Evolutionary conservation across 2,113 vertebrate genomes (phyloP).

Genomic region (Electrona antarctica): DNA sequence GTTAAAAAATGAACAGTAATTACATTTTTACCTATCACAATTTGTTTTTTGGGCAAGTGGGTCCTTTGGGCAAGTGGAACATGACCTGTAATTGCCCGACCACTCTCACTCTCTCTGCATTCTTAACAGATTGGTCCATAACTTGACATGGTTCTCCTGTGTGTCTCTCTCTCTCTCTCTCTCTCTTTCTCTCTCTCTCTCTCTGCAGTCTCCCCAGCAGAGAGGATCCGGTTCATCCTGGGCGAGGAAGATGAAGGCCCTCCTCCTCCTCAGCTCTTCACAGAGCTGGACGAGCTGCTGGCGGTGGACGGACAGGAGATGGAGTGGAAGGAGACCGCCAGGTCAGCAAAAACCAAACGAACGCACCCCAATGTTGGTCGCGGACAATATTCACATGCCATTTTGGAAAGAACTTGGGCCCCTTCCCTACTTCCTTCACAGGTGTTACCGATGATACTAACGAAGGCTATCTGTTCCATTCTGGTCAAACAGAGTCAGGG

Average conservation of each 20-base stretch:
- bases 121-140: too few species aligned
- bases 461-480: too few species aligned
- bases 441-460: too few species aligned
- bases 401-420: too few species aligned
- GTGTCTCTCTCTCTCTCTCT: slow-evolving; percentile 18
- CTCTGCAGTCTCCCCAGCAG: slow-evolving; percentile 90
- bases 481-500: too few species aligned
- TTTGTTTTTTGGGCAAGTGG: too few species aligned
- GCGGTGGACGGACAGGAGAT: slow-evolving; percentile 93
- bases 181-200: slow-evolving; percentile 74
- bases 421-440: too few species aligned
- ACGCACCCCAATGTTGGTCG: not conserved
- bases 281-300: slow-evolving; percentile 94
- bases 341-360: slow-evolving; percentile 75
- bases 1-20: too few species aligned
- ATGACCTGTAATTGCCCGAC: too few species aligned
- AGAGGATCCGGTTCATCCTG: slow-evolving; percentile 95
- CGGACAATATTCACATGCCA: not conserved
- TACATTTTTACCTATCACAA: too few species aligned
- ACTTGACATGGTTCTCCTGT: not conserved
- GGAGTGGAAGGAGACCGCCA: slow-evolving; percentile 98
- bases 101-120: too few species aligned
- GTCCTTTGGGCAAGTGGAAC: too few species aligned
- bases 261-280: slow-evolving; percentile 95
- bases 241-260: slow-evolving; percentile 96